Conservation (phyloP, 92 coral and sea anemone species). For the Desmophyllum pertusum region DNA sequence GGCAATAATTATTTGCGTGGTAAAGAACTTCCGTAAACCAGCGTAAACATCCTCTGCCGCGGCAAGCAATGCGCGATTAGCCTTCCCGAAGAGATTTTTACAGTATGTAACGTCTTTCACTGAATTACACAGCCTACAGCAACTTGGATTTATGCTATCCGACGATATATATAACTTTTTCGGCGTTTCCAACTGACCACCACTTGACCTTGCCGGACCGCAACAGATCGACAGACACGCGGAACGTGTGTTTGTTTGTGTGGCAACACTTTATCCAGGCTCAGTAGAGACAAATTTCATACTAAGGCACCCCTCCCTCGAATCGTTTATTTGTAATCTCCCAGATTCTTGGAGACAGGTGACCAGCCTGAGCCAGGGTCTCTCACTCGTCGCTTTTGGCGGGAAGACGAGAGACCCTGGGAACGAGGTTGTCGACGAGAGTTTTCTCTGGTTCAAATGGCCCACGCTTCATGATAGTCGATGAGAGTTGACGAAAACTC, state of each 20-base stretch:
- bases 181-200: slow-evolving; percentile 2
- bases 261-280: not conserved
- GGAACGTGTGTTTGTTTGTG: too few relatives aligned
- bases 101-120: slow-evolving; percentile 1
- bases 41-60: slow-evolving; percentile 36
- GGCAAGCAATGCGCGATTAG: slow-evolving; percentile 25
- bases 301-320: slow-evolving; percentile 16
- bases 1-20: slow-evolving; percentile 28
- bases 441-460: too few relatives aligned
- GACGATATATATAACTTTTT: not conserved
- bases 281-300: slow-evolving; percentile 4
- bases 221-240: not conserved
- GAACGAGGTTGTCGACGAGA: too few relatives aligned
- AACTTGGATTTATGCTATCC: not conserved
- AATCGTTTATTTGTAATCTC: slow-evolving; percentile 16
- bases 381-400: too few relatives aligned
- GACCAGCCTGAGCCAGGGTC: too few relatives aligned
- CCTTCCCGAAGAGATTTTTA: slow-evolving; percentile 39
- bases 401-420: too few relatives aligned
- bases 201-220: slow-evolving; percentile 3
- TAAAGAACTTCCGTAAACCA: slow-evolving; percentile 22
- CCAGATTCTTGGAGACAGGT: slow-evolving; percentile 32
- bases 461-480: too few relatives aligned
- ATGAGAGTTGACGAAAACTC: too few relatives aligned
- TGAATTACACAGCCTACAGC: slow-evolving; percentile 20